Percentiles rank a stretch among this genome's conserved stretches.
Evolutionary conservation across 2,113 vertebrate species (phyloP).

Genomic region (Crotalus horridus): DNA sequence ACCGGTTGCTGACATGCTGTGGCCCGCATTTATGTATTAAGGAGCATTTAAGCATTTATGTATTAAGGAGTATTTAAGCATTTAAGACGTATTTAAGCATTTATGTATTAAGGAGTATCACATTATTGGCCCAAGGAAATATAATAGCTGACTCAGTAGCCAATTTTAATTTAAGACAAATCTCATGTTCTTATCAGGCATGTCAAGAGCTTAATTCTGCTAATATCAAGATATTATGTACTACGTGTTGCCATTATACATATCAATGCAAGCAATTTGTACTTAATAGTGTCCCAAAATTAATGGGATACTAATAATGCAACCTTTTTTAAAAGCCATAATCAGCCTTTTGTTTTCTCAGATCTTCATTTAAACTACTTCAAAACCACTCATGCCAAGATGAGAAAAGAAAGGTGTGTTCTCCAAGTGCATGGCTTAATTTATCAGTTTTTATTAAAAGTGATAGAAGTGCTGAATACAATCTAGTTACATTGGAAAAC

Average conservation of each 20-base stretch:
- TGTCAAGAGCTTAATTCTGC: background rate
- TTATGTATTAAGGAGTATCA: background rate
- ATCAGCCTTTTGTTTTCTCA: background rate
- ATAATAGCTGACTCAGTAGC: background rate
- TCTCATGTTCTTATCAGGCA: background rate
- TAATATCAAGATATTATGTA: background rate
- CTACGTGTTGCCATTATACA: background rate
- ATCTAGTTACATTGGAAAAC: constrained; percentile 44
- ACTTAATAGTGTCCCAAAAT: background rate
- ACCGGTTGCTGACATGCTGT: too few relatives aligned
- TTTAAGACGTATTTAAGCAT: too few relatives aligned
- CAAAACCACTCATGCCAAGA: background rate
- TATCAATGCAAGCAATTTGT: background rate
- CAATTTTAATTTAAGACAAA: background rate
- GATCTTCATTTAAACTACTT: background rate
- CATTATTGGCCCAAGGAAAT: background rate
- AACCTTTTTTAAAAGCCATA: constrained; percentile 32
- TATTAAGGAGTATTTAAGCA: background rate
- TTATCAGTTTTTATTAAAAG: constrained; percentile 24
- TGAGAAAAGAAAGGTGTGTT: background rate
- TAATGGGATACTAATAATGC: constrained; percentile 14
- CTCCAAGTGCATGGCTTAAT: constrained; percentile 18
- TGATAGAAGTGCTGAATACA: constrained; percentile 34
- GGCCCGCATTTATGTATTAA: background rate
- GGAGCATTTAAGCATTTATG: background rate